Percentiles rank a stretch among this genome's conserved stretches.
Conservation (phyloP, 1,140 invertebrate genomes). For the Cotesia chilonis region DNA sequence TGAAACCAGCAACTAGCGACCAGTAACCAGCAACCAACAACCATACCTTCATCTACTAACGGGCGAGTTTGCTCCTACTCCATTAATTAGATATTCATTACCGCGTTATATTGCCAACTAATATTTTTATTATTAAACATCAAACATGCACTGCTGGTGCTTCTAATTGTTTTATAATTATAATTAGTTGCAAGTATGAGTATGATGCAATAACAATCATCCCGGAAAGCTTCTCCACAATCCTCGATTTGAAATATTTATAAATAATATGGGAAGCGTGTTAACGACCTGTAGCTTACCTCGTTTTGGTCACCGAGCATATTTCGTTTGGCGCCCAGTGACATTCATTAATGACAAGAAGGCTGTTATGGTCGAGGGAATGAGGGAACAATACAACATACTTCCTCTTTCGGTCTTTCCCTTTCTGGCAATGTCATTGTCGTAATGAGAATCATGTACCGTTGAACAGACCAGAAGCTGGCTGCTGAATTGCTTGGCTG, state of each 20-base stretch:
- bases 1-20: not conserved
- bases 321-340: constrained; percentile 2
- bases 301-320: constrained; percentile 10
- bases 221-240: too few species aligned
- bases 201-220: too few species aligned
- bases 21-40: too few species aligned
- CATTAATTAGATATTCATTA: constrained; percentile 27
- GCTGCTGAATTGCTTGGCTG: constrained; percentile 6
- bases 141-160: too few species aligned
- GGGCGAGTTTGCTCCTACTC: not conserved
- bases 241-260: too few species aligned
- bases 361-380: constrained; percentile 13
- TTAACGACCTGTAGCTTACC: not conserved
- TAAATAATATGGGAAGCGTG: too few species aligned
- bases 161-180: too few species aligned
- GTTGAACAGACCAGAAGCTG: constrained; percentile 8
- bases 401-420: too few species aligned
- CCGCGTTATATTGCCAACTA: not conserved
- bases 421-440: not conserved
- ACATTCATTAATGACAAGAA: constrained; percentile 10
- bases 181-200: too few species aligned
- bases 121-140: not conserved
- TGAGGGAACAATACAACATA: too few species aligned
- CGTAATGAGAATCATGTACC: constrained; percentile 31
- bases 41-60: too few species aligned